These are phyloP conservation scores for Drosophila neonasuta DNA, from an alignment of 2,888 invertebrate species.

Conservation along the genomic window DNA sequence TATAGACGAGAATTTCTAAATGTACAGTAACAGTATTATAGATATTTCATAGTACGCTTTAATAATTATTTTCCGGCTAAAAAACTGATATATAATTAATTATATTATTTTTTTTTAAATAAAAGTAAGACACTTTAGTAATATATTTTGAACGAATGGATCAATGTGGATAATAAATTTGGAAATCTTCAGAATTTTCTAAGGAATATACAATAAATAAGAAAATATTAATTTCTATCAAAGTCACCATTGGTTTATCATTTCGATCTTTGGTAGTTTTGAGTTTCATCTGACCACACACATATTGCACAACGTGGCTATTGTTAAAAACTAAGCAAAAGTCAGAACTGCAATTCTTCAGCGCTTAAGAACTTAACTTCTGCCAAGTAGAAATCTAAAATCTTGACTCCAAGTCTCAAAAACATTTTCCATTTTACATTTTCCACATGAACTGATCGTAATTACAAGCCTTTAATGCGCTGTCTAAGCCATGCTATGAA, in stretches of 20 bases:
- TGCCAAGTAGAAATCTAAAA: slow-evolving; percentile 13
- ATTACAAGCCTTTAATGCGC: slow-evolving; percentile 60
- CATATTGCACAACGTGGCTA: slow-evolving; percentile 55
- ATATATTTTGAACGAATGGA: too few species aligned
- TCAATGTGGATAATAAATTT: too few species aligned
- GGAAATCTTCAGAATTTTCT: too few species aligned
- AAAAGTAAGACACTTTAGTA: too few species aligned
- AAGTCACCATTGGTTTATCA: background rate
- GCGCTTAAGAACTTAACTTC: slow-evolving; percentile 40
- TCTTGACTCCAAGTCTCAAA: slow-evolving; percentile 36
- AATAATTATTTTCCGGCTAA: too few species aligned
- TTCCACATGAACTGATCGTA: slow-evolving; percentile 62
- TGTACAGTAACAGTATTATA: too few species aligned
- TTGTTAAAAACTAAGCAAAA: background rate
- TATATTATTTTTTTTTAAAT: too few species aligned
- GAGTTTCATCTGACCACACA: slow-evolving; percentile 52
- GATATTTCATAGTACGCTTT: too few species aligned
- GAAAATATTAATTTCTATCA: background rate
- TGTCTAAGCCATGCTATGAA: slow-evolving; percentile 10
- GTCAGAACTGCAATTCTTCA: slow-evolving; percentile 6
- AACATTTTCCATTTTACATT: slow-evolving; percentile 23
- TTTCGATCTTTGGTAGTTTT: background rate
- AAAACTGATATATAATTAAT: too few species aligned
- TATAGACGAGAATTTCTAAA: too few species aligned
- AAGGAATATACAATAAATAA: too few species aligned